A percentile compares a stretch with the other conserved stretches of the same genome.
Evolutionary conservation across 2,113 vertebrate genomes (phyloP).

Genomic region (Rana temporaria): DNA sequence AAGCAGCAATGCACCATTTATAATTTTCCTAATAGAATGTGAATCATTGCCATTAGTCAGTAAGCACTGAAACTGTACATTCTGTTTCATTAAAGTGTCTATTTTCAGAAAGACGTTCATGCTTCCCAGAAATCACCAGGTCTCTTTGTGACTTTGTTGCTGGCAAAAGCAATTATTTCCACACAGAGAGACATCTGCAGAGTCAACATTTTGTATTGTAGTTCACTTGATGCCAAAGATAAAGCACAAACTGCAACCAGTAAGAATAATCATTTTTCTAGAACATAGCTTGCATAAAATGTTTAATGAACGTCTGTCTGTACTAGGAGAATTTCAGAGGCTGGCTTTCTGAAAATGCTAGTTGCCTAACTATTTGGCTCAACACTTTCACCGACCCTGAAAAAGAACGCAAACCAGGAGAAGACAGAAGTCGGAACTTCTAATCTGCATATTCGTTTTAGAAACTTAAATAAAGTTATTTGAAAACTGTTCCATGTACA

Average conservation of each 20-base stretch:
- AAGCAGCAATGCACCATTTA: background rate
- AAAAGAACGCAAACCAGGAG: too few species aligned
- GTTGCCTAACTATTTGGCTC: too few species aligned
- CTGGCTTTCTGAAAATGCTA: too few species aligned
- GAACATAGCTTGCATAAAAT: background rate
- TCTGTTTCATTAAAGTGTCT: constrained; percentile 1
- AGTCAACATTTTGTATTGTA: constrained; percentile 8
- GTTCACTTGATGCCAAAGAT: background rate
- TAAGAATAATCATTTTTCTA: background rate
- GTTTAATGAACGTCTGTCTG: too few species aligned
- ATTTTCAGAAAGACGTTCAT: constrained; percentile 6
- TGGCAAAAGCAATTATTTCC: constrained; percentile 4
- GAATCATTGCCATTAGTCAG: constrained; percentile 31
- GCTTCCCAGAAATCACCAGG: constrained; percentile 26
- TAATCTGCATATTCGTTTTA: too few species aligned
- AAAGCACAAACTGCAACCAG: too few species aligned
- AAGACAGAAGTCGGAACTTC: too few species aligned
- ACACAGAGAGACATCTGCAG: background rate
- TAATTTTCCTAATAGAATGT: background rate
- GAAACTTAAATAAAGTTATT: too few species aligned
- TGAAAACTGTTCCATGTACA: too few species aligned
- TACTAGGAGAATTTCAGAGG: too few species aligned
- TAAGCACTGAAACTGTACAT: constrained; percentile 13
- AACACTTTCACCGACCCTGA: too few species aligned
- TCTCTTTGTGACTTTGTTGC: background rate